A percentile compares a stretch with the other conserved stretches of the same genome.
phyloP scores from a whole-genome alignment of 2,797 vertebrate genomes.

The Coilia nasus region DNA sequence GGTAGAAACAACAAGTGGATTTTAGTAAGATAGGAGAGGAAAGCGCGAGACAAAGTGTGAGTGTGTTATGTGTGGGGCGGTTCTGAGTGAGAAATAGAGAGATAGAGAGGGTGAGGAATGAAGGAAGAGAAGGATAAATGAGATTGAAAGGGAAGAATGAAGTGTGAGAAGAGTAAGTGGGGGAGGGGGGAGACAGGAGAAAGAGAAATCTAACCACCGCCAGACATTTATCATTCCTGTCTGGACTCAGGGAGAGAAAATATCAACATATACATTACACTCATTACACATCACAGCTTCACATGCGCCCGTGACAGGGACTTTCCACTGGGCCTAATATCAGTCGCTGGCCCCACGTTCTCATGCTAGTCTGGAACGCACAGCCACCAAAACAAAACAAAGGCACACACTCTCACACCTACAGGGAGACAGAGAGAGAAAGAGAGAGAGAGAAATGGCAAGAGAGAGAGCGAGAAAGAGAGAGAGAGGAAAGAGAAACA shows the following conservation, averaged over 20 bases:
- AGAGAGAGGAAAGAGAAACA: too few relatives aligned
- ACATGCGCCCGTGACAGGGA: background rate
- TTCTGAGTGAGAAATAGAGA: conserved; percentile 12
- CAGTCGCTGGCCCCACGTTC: background rate
- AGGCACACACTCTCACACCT: background rate
- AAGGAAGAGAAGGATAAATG: conserved; percentile 46
- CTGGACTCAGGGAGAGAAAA: conserved; percentile 6
- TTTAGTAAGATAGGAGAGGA: background rate
- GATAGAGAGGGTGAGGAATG: background rate
- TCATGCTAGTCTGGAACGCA: background rate
- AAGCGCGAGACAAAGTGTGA: background rate
- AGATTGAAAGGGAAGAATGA: conserved; percentile 22
- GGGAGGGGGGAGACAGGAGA: background rate
- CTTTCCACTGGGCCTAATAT: background rate
- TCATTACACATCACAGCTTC: conserved; percentile 1
- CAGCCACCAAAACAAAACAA: background rate
- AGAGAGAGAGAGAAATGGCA: too few relatives aligned
- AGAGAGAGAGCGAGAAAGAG: too few relatives aligned
- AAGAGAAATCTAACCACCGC: background rate
- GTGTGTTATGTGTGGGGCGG: background rate
- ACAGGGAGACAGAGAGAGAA: too few relatives aligned
- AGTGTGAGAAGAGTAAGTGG: background rate
- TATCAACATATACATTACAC: conserved; percentile 21
- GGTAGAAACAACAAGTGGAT: background rate
- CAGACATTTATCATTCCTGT: conserved; percentile 9